Evolutionary conservation across 2,113 vertebrate species (phyloP).

Genomic region (Caloenas nicobarica): DNA sequence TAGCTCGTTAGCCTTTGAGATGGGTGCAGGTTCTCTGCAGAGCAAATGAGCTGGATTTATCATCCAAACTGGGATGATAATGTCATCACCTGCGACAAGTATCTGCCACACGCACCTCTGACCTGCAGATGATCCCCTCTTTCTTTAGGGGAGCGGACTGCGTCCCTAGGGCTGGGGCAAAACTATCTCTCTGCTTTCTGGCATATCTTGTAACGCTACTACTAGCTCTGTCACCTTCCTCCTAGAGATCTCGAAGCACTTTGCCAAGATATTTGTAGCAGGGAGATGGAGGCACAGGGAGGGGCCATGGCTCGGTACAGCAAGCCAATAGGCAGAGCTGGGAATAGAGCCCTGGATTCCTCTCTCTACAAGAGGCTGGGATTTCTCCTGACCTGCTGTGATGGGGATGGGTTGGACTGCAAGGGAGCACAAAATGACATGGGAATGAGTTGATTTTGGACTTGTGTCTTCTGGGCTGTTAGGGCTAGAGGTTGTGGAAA

Average conservation of each 20-base stretch:
- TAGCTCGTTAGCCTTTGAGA: background rate
- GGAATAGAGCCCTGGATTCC: constrained; percentile 24
- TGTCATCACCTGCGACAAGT: background rate
- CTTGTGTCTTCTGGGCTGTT: background rate
- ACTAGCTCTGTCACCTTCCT: constrained; percentile 28
- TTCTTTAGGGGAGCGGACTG: background rate
- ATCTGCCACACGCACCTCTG: background rate
- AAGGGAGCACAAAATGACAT: background rate
- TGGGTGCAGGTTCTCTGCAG: background rate
- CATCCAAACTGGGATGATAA: background rate
- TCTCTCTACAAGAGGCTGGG: background rate
- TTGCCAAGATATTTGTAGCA: constrained; percentile 27
- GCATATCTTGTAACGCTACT: background rate
- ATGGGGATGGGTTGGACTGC: constrained; percentile 5
- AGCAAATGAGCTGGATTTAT: background rate
- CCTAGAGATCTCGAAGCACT: constrained; percentile 61
- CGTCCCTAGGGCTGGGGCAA: constrained; percentile 6
- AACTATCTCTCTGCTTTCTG: constrained; percentile 28
- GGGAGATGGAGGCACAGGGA: constrained; percentile 44
- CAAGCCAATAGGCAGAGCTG: constrained; percentile 55
- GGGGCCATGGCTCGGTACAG: constrained; percentile 61
- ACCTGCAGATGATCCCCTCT: background rate
- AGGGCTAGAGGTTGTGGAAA: constrained; percentile 34
- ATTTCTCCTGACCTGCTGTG: constrained; percentile 31
- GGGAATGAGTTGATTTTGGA: constrained; percentile 9